A percentile compares a stretch with the other conserved stretches of the same genome.
These are phyloP conservation scores for Diabrotica virgifera DNA, from an alignment of 1,140 invertebrate genomes.

Conservation along the genomic window DNA sequence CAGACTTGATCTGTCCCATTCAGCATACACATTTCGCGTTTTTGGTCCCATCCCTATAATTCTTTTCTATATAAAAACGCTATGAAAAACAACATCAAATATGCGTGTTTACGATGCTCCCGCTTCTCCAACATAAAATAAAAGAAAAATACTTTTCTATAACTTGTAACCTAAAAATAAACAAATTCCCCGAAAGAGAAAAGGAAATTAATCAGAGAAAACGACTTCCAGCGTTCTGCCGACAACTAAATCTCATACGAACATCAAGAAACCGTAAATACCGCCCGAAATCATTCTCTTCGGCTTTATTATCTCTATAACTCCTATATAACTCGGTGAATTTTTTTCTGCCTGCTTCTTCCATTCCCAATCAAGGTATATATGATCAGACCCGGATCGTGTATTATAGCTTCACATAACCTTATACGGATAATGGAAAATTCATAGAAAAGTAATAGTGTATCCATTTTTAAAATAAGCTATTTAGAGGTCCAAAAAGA, in stretches of 20 bases:
- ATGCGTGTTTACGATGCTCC: too few relatives aligned
- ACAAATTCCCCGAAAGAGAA: neutral
- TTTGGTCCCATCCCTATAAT: too few relatives aligned
- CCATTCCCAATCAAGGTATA: neutral
- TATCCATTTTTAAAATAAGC: neutral
- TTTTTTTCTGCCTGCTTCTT: neutral
- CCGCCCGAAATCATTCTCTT: slow-evolving; percentile 1
- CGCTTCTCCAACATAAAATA: too few relatives aligned
- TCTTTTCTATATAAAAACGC: too few relatives aligned
- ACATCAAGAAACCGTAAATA: slow-evolving; percentile 1
- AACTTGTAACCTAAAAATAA: too few relatives aligned
- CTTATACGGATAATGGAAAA: neutral
- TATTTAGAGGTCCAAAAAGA: too few relatives aligned
- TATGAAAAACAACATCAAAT: too few relatives aligned
- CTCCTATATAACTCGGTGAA: neutral
- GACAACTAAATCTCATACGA: neutral
- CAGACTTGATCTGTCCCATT: too few relatives aligned
- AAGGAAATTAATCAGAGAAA: neutral
- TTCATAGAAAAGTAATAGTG: slow-evolving; percentile 1
- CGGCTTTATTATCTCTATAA: slow-evolving; percentile 1
- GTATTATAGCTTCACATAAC: neutral
- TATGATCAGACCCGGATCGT: neutral
- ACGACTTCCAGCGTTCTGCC: neutral
- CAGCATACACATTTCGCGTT: too few relatives aligned
- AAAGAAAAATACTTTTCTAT: too few relatives aligned